Base-by-base conservation (phyloP, 2,113 vertebrate genomes). In the Grammomys surdaster region DNA sequence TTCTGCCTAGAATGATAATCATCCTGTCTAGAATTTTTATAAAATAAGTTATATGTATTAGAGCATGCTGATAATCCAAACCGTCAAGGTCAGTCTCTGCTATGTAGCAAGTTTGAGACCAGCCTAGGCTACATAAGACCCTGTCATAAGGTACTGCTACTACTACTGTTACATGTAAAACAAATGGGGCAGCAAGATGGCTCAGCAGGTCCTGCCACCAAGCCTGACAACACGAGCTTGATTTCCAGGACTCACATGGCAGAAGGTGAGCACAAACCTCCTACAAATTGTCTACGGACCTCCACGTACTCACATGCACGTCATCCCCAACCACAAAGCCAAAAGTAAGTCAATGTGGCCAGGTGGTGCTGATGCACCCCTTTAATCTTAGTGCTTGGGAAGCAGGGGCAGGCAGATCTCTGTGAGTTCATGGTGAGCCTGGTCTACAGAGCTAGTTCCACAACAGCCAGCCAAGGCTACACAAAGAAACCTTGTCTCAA, bases 1-100 rank as follows among this genome's bases (percentile, higher is more conserved):
- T 92, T 73, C 51, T 73, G 24, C 40, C 63, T 73, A 26, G 36
- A n/a, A 56, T 54, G 51, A 40, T 72, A 72, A 54, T 51, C 43
- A 78, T 95, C 80, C 80, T 90, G 24, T 20, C 65, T 78, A 65
- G 75, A 80, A 51, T 87, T 90, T 80, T 67, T 73, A 12, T 26
- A 81, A 87, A 95, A 80, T 56, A 80, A 70, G 67, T 16, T 31
- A 22, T 24, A 13, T 31, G 40, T 43, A 16, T 24, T 84, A 12
- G 82, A 2, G 5, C 43, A 13, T n/a, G 16, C 9, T 40, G 3
- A 58, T 58, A 60, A 46, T 60, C 72, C n/a, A 58, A 89, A 58
- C 16, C 33, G 54, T 89, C 16, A 43, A 22, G 69, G 69, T 73
- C 48, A 72, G 73, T n/a, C 36, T 40, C 43, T n/a, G 33, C 48